These are phyloP conservation scores for Conus betulinus DNA, from an alignment of 1,140 invertebrate species.

Conservation along the genomic window DNA sequence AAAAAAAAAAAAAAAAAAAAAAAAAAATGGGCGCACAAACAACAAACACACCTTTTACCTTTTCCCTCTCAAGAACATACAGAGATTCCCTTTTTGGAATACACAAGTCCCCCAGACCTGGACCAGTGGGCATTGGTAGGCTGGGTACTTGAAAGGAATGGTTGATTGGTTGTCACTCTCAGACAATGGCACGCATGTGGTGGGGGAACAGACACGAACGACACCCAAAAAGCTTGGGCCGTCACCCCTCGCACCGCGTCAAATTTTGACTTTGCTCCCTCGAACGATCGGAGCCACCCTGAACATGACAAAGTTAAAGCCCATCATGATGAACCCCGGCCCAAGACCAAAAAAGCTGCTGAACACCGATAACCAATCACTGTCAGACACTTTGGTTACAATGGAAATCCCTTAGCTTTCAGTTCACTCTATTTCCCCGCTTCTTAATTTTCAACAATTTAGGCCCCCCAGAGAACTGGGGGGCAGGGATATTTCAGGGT, in stretches of 20 bases:
- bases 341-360: too few species aligned
- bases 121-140: slow-evolving; percentile 18
- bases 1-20: too few species aligned
- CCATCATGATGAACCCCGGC: too few species aligned
- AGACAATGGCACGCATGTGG: slow-evolving; percentile 68
- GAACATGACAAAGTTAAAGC: neutral
- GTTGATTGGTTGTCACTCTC: slow-evolving; percentile 65
- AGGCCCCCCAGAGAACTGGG: too few species aligned
- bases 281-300: slow-evolving; percentile 64
- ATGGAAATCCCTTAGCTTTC: too few species aligned
- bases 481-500: too few species aligned
- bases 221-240: slow-evolving; percentile 63
- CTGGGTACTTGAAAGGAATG: slow-evolving; percentile 68
- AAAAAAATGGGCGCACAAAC: neutral
- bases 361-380: too few species aligned
- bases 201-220: slow-evolving; percentile 69
- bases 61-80: neutral
- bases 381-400: too few species aligned
- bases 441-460: too few species aligned
- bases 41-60: too few species aligned
- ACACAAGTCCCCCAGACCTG: neutral
- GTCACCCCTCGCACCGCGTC: slow-evolving; percentile 65
- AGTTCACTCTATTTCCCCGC: too few species aligned
- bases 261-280: slow-evolving; percentile 59
- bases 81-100: too few species aligned